Base-by-base conservation (phyloP, 2,888 invertebrate species). In the Erebia palarica region DNA sequence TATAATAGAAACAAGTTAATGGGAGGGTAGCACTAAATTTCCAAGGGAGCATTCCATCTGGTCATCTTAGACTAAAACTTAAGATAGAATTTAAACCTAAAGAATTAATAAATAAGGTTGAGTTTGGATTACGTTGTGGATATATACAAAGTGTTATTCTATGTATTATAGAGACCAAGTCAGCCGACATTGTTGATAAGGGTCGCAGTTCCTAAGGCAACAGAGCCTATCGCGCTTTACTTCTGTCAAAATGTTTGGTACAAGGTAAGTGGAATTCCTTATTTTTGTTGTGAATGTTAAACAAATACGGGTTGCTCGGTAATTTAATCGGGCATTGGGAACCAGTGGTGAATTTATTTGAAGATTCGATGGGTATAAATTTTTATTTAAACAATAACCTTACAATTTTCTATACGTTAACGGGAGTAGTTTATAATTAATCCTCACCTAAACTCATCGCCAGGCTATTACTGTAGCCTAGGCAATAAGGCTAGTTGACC, bases 141-240 rank as follows among this genome's bases (percentile, higher is more conserved):
- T 70, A 67, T 76, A 73, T 79, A 81, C 79, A 73, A 78, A 83
- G 78, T 86, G 86, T 82, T 83, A 83, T 84, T 83, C 81, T 84
- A 84, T 86, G 84, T 87, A 86, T 86, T 84, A 84, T 78, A 85
- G 86, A 86, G 86, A 86, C 82, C 80, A 78, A 87, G 86, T 84
- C 83, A 83, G 82, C 79, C 84, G 84, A 84, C 85, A 83, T 83
- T 85, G 89, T 89, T 91, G 91, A 91, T 90, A 91, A 90, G 91
- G 91, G 91, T 91, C 86, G 81, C 84, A 84, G 85, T 80, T 88
- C 86, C 87, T 86, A 85, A 86, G 89, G 87, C 87, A 84, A 85
- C 84, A 82, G 85, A 80, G 83, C 84, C 86, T 87, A 86, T 87
- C 85, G 85, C 85, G 82, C 84, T 85, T 86, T 84, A 83, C 84